Evolutionary conservation across 2,888 invertebrate genomes (phyloP).

Genomic region (Drosophila meridionalis): DNA sequence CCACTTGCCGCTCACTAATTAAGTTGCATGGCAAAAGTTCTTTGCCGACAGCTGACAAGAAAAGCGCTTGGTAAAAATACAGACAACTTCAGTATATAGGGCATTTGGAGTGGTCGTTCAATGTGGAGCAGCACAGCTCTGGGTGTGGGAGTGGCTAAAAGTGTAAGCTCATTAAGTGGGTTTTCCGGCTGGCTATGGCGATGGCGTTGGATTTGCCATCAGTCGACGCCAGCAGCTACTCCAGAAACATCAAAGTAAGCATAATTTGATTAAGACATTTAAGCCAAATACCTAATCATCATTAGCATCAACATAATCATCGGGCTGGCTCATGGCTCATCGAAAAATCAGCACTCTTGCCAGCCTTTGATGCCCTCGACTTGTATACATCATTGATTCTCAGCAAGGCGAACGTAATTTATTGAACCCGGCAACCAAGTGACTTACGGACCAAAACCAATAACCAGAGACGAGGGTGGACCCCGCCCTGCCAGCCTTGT

Average conservation of each 20-base stretch:
- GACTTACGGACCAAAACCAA: slow-evolving; percentile 42
- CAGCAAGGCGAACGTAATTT: slow-evolving; percentile 66
- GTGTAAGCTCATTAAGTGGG: slow-evolving; percentile 79
- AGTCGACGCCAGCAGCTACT: slow-evolving; percentile 31
- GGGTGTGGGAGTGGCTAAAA: slow-evolving; percentile 43
- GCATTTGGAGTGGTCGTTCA: slow-evolving; percentile 45
- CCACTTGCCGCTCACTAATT: slow-evolving; percentile 77
- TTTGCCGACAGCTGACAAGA: slow-evolving; percentile 65
- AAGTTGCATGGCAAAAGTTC: slow-evolving; percentile 73
- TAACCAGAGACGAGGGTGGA: slow-evolving; percentile 25
- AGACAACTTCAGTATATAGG: slow-evolving; percentile 49
- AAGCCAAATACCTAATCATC: slow-evolving; percentile 80
- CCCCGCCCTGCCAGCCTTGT: background rate
- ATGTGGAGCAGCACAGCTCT: slow-evolving; percentile 3
- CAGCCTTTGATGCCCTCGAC: slow-evolving; percentile 68
- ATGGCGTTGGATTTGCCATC: slow-evolving; percentile 36
- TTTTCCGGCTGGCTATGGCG: slow-evolving; percentile 39
- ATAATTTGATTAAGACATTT: slow-evolving; percentile 82
- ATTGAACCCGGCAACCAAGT: slow-evolving; percentile 64
- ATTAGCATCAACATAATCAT: slow-evolving; percentile 79
- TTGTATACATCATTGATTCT: slow-evolving; percentile 69
- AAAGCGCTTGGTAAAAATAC: slow-evolving; percentile 53
- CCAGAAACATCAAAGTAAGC: slow-evolving; percentile 79
- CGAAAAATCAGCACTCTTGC: slow-evolving; percentile 46
- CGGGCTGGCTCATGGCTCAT: slow-evolving; percentile 44